Percentiles rank a stretch among this genome's conserved stretches.
Evolutionary conservation across 2,797 vertebrate species (phyloP).

Genomic region (Coilia nasus): DNA sequence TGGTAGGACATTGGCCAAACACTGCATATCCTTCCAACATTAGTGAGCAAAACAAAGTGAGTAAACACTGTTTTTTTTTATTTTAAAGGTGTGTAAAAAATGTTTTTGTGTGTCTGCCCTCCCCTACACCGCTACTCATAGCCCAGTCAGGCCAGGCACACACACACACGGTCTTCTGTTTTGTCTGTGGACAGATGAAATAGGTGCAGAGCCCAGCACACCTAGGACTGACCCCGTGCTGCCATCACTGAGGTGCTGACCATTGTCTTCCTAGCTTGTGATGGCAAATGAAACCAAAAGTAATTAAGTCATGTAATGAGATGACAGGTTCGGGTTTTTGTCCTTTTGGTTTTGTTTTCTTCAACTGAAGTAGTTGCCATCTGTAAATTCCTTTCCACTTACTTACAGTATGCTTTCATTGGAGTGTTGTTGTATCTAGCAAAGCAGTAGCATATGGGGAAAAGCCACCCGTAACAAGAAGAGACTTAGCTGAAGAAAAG

Average conservation of each 20-base stretch:
- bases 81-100: too few species aligned
- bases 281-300: conserved; percentile 2
- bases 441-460: background rate
- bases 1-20: too few species aligned
- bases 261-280: background rate
- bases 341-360: background rate
- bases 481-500: background rate
- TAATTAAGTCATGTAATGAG: background rate
- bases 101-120: too few species aligned
- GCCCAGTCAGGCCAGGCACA: too few species aligned
- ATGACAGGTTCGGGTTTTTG: background rate
- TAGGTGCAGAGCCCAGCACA: background rate
- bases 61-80: too few species aligned
- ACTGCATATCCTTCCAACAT: too few species aligned
- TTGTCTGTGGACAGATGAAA: too few species aligned
- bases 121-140: too few species aligned
- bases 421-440: background rate
- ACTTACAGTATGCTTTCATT: background rate
- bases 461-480: background rate
- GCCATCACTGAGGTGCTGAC: background rate
- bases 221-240: background rate
- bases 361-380: background rate
- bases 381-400: background rate
- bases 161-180: too few species aligned
- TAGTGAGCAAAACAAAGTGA: too few species aligned